These are phyloP conservation scores for Nesometra sesokonis DNA, from an alignment of 35 echinoderm and acorn worm genomes.

Conservation along the genomic window DNA sequence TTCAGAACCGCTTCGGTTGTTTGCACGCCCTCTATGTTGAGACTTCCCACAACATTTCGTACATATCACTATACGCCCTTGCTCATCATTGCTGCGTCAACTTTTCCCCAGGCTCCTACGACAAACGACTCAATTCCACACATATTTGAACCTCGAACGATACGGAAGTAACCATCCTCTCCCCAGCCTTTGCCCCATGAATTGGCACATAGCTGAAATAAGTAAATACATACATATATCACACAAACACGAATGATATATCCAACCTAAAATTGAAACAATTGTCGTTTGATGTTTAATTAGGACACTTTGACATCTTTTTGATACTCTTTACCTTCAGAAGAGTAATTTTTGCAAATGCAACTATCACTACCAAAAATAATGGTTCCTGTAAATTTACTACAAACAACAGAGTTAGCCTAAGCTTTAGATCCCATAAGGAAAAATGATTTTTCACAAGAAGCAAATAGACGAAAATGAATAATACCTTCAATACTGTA, in stretches of 20 bases:
- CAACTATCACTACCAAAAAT: no score
- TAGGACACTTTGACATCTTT: background rate
- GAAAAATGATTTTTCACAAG: no score
- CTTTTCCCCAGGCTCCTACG: constrained; percentile 78
- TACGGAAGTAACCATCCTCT: constrained; percentile 86
- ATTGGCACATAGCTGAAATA: constrained; percentile 71
- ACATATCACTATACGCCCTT: background rate
- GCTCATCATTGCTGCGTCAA: constrained; percentile 51
- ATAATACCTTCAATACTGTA: no score
- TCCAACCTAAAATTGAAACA: background rate
- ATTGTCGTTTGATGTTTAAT: background rate
- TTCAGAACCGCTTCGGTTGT: no score
- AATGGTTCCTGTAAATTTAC: no score
- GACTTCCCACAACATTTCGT: background rate
- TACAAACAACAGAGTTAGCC: no score
- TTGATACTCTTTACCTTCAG: background rate
- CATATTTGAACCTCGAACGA: constrained; percentile 70
- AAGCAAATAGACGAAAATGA: no score
- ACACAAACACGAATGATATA: background rate
- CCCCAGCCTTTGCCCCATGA: constrained; percentile 86
- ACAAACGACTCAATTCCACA: constrained; percentile 96
- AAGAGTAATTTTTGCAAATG: no score
- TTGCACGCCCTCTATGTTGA: no score
- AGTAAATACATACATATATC: background rate
- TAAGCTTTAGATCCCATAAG: no score